These are phyloP conservation scores for Cybosia mesomella DNA, from an alignment of 2,888 invertebrate species.

Conservation along the genomic window DNA sequence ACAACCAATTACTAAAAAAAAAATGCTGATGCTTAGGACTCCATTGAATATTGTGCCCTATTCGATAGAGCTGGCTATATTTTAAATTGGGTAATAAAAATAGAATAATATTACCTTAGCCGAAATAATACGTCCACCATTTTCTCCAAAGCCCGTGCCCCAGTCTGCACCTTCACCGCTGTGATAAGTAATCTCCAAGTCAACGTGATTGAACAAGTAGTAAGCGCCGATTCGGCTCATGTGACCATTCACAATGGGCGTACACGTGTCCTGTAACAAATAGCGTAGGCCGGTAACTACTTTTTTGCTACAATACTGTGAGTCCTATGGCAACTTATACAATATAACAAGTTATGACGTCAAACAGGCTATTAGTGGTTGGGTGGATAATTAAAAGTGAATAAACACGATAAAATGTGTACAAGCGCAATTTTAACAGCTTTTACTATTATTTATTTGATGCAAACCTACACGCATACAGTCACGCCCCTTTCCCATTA, in stretches of 20 bases:
- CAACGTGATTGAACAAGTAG: constrained; percentile 99
- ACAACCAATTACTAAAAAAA: no score
- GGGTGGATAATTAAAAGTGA: background rate
- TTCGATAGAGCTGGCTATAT: background rate
- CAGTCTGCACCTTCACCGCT: constrained; percentile 95
- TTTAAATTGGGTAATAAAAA: background rate
- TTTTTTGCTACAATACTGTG: background rate
- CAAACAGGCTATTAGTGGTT: background rate
- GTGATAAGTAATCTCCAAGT: constrained; percentile 97
- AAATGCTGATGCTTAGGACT: no score
- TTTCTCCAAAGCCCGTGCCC: constrained; percentile 92
- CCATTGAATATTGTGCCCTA: background rate
- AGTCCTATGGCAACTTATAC: background rate
- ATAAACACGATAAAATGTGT: background rate
- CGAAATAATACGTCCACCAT: constrained; percentile 95
- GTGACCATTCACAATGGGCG: constrained; percentile 84
- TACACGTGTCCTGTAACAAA: constrained; percentile 82
- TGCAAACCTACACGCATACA: no score
- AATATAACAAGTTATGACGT: background rate
- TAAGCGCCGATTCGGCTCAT: constrained; percentile 91
- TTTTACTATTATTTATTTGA: background rate
- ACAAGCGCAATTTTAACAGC: background rate
- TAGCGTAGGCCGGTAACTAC: background rate
- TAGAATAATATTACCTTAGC: constrained; percentile 88
- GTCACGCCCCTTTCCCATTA: background rate